Conservation (phyloP, 2,797 vertebrate genomes). For the Tauraco hartlaubi region DNA sequence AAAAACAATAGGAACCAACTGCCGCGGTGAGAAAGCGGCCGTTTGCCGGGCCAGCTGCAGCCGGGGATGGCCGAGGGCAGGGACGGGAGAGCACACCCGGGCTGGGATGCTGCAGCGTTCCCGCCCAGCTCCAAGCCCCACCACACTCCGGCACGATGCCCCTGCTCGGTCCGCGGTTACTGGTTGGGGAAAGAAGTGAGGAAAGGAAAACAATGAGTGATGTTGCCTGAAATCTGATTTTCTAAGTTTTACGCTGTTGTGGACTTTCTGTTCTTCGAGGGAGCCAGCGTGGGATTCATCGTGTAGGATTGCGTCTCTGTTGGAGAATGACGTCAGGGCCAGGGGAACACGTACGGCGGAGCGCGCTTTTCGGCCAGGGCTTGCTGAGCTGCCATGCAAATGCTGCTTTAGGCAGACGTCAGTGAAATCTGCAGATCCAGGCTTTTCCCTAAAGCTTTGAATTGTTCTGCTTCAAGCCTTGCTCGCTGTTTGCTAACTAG, state of each 20-base stretch:
- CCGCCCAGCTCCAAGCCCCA: neutral
- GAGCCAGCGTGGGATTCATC: neutral
- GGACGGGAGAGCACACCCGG: rapidly evolving
- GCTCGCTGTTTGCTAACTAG: neutral
- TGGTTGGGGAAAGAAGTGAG: neutral
- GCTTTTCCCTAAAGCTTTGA: neutral
- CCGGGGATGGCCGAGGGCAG: neutral
- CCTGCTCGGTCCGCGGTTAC: neutral
- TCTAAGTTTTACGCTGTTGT: neutral
- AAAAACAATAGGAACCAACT: slow-evolving; percentile 38
- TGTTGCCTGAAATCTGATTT: neutral
- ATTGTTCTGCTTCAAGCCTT: neutral
- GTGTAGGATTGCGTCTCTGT: neutral
- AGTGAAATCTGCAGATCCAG: neutral
- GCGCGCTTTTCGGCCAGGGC: neutral
- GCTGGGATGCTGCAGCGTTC: neutral
- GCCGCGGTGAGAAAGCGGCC: neutral
- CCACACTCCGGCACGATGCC: rapidly evolving
- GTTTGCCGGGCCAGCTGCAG: slow-evolving; percentile 23
- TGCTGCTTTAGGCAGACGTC: neutral
- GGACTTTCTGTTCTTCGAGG: neutral
- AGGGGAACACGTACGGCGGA: rapidly evolving
- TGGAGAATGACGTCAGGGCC: neutral
- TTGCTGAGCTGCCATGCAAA: neutral
- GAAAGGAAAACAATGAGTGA: neutral